These are phyloP conservation scores for Cyclargus thomasi DNA, from an alignment of 1,140 invertebrate species.

Conservation along the genomic window DNA sequence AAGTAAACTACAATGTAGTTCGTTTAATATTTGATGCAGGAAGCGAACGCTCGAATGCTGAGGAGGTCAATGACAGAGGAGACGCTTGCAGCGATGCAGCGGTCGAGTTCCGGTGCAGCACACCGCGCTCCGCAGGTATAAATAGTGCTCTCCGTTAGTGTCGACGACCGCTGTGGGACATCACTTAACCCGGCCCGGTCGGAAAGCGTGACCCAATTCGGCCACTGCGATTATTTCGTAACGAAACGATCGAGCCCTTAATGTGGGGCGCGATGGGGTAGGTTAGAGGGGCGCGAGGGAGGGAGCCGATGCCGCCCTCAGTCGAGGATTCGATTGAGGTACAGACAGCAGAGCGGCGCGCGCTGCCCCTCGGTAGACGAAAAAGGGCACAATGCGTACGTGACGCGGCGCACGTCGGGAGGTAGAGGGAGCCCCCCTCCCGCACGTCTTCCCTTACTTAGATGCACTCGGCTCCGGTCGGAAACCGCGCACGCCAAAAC, in stretches of 20 bases:
- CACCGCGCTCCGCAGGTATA: slow-evolving; percentile 69
- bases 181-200: slow-evolving; percentile 38
- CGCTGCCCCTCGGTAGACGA: slow-evolving; percentile 55
- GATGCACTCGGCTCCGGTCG: slow-evolving; percentile 39
- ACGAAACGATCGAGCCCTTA: slow-evolving; percentile 29
- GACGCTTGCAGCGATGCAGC: slow-evolving; percentile 69
- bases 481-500: slow-evolving; percentile 30
- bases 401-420: slow-evolving; percentile 46
- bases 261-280: slow-evolving; percentile 39
- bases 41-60: slow-evolving; percentile 38
- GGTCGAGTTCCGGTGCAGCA: slow-evolving; percentile 69
- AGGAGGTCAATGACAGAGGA: slow-evolving; percentile 70
- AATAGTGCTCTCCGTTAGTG: slow-evolving; percentile 70
- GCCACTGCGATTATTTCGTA: slow-evolving; percentile 17
- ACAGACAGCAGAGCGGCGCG: slow-evolving; percentile 41
- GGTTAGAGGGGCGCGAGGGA: slow-evolving; percentile 29
- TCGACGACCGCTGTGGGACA: slow-evolving; percentile 64
- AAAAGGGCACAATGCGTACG: slow-evolving; percentile 58
- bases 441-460: slow-evolving; percentile 47
- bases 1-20: slow-evolving; percentile 5
- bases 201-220: slow-evolving; percentile 35
- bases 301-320: slow-evolving; percentile 61
- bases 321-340: slow-evolving; percentile 52
- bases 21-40: slow-evolving; percentile 39
- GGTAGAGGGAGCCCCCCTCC: slow-evolving; percentile 42